phyloP scores from a whole-genome alignment of 2,113 vertebrate genomes.

The Phalacrocorax carbo region DNA sequence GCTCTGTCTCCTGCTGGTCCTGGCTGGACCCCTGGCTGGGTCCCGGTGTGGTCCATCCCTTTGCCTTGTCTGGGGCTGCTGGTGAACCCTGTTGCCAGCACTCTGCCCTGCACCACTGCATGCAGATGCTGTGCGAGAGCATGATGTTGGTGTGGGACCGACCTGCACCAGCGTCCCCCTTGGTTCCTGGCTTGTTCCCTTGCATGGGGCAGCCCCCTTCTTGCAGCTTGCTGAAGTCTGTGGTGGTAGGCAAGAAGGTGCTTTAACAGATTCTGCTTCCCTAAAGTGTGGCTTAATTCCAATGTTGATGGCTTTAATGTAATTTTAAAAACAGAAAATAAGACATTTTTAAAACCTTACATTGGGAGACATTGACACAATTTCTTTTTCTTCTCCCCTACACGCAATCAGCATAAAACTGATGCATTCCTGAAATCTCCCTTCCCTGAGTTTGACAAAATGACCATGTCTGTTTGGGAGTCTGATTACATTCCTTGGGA shows the following conservation, averaged over 20 bases:
- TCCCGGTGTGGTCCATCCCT: neutral
- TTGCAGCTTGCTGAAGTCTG: neutral
- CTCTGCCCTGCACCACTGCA: neutral
- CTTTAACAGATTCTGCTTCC: neutral
- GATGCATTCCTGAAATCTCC: rapidly evolving
- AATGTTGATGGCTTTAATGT: neutral
- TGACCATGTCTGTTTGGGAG: neutral
- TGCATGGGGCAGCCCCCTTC: neutral
- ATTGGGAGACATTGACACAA: neutral
- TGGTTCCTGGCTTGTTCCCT: neutral
- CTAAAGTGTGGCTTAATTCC: neutral
- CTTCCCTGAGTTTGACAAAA: neutral
- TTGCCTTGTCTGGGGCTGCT: neutral
- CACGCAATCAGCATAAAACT: neutral
- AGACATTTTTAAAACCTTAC: neutral
- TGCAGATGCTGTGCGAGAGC: neutral
- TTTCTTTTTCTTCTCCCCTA: neutral
- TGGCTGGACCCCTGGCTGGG: neutral
- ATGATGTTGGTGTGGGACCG: neutral
- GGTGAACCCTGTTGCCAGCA: neutral
- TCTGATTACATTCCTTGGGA: neutral
- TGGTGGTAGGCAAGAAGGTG: neutral
- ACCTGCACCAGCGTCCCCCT: too few relatives aligned
- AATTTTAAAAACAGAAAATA: neutral
- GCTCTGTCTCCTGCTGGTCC: neutral